phyloP scores from a whole-genome alignment of 2,888 invertebrate species.

The Caradrina kadenii region DNA sequence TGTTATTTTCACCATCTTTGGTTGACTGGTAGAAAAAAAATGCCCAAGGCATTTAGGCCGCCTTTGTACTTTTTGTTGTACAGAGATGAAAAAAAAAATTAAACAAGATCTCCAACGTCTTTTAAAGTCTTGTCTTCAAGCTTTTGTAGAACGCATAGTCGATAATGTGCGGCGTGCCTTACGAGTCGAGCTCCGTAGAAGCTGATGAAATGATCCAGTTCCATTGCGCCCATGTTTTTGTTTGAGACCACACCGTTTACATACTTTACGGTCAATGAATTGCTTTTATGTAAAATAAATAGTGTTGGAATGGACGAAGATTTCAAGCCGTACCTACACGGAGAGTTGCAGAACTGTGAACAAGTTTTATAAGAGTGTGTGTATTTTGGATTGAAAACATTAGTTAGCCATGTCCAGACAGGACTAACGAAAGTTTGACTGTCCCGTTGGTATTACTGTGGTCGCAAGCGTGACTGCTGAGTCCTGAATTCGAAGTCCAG shows the following conservation, averaged over 20 bases:
- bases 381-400: no score
- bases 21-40: no score
- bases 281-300: conserved; percentile 35
- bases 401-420: no score
- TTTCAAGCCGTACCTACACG: neutral
- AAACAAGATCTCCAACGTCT: no score
- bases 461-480: no score
- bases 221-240: conserved; percentile 38
- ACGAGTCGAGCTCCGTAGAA: conserved; percentile 15
- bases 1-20: no score
- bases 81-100: no score
- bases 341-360: neutral
- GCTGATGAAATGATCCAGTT: conserved; percentile 38
- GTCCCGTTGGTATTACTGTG: no score
- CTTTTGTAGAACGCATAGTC: neutral
- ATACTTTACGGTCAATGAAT: conserved; percentile 13
- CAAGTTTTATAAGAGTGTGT: neutral
- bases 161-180: conserved; percentile 19
- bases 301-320: conserved; percentile 1
- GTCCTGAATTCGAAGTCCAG: no score
- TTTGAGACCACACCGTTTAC: conserved; percentile 38
- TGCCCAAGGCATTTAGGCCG: no score
- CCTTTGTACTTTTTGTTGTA: no score
- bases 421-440: no score
- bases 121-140: neutral